Evolutionary conservation across 2,888 invertebrate genomes (phyloP), one percentile per base, ranked within the genome.

Genomic region (Morpho deidamia): DNA sequence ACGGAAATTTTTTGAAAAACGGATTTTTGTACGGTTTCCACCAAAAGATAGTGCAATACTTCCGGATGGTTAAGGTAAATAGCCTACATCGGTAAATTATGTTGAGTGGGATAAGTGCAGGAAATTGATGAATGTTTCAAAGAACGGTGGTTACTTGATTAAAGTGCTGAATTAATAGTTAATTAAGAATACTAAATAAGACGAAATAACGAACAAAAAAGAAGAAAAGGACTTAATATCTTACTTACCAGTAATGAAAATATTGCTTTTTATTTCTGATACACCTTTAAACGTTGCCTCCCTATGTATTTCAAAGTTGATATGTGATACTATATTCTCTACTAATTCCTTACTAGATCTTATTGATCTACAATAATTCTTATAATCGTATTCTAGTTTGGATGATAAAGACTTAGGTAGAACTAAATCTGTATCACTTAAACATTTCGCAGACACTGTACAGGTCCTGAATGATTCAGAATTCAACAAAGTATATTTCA

Each of bases 381-480:
- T 84, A 35, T 71, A 82, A 59, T 86, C 85, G 70, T 84, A 83
- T 48, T 83, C 83, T 42, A 83, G 59, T 32, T 77, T 77, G 0
- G 76, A 74, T 0, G 68, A 49, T 1, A 61, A 35, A 0, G 64
- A 58, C 58, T 83, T 83, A 1, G 79, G 78, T 11, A 75, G 60
- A 1, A 56, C 68, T 54, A 83, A 65, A 7, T 87, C 86, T 3
- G 69, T 58, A 48, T 81, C 81, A 51, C 45, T 71, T 8, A 82
- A 67, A 51, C 81, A 83, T 62, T 76, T 81, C 0, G 83, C 88
- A 8, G 83, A 62, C 54, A 91, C 82, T 5, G 87, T 86, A 61
- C 91, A 91, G 35, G 86, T 80, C 52, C 91, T 76, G 50, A 92
- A 86, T 9, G 90, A 89, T 61, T 91, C 88, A 0, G 88, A 82